Evolutionary conservation across 1,140 invertebrate species (phyloP).

Genomic region (Samia ricini): DNA sequence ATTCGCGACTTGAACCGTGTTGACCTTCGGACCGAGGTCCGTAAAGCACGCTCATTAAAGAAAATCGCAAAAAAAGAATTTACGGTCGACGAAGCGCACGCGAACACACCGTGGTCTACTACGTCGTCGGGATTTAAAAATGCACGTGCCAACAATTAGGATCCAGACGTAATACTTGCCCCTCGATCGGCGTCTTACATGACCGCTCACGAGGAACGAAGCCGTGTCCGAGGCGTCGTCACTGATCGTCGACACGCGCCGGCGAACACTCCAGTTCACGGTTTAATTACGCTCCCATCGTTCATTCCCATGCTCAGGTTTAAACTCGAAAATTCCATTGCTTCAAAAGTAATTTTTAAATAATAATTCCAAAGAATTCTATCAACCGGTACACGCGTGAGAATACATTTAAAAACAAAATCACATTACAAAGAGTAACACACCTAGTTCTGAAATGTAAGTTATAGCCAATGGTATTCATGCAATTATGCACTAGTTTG

Average conservation of each 20-base stretch:
- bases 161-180: conserved; percentile 40
- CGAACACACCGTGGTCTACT: conserved; percentile 20
- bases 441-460: background rate
- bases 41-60: conserved; percentile 37
- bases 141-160: conserved; percentile 68
- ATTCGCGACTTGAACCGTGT: conserved; percentile 36
- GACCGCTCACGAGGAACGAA: conserved; percentile 60
- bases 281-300: background rate
- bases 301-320: background rate
- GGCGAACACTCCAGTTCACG: conserved; percentile 27
- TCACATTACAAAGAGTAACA: too few species aligned
- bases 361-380: background rate
- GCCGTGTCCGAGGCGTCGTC: conserved; percentile 35
- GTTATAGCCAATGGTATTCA: background rate
- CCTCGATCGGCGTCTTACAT: conserved; percentile 43
- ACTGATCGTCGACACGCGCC: conserved; percentile 53
- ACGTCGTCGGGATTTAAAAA: conserved; percentile 32
- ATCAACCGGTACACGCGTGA: too few species aligned
- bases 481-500: background rate
- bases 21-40: conserved; percentile 40
- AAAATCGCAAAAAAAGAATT: conserved; percentile 34
- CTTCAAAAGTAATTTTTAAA: background rate
- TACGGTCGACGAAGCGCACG: conserved; percentile 31
- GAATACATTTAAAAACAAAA: too few species aligned
- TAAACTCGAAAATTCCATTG: background rate